Conservation (phyloP, 2,888 invertebrate species). For the Drosophila eohydei region DNA sequence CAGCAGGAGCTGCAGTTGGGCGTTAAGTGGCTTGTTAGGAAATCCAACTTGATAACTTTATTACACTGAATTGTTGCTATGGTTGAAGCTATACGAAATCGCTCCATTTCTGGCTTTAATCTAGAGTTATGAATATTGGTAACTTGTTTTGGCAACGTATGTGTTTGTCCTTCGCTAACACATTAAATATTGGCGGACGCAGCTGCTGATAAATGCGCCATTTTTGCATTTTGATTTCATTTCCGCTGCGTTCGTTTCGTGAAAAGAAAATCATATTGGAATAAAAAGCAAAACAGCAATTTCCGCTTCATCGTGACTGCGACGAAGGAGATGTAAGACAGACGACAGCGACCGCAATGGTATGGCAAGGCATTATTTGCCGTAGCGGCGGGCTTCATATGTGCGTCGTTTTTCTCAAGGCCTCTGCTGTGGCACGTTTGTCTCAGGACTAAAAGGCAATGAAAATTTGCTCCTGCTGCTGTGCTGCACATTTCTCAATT, state of each 20-base stretch:
- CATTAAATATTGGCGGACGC: constrained; percentile 21
- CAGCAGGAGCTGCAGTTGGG: neutral
- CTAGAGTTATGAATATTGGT: neutral
- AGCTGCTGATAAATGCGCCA: constrained; percentile 37
- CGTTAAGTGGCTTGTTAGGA: constrained; percentile 9
- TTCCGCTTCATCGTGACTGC: constrained; percentile 61
- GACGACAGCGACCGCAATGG: constrained; percentile 20
- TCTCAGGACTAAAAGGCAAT: constrained; percentile 32
- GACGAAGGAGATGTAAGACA: neutral
- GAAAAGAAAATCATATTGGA: constrained; percentile 35
- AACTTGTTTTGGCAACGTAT: neutral
- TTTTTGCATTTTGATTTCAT: constrained; percentile 71
- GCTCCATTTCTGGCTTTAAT: neutral
- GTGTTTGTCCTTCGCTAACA: neutral
- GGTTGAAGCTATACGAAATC: neutral
- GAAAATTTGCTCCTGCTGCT: constrained; percentile 18
- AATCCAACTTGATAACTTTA: constrained; percentile 1
- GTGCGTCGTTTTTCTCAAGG: constrained; percentile 40
- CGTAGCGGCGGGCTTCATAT: constrained; percentile 2
- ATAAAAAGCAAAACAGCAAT: constrained; percentile 63
- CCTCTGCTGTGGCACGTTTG: constrained; percentile 32
- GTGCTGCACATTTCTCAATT: constrained; percentile 33
- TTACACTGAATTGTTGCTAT: neutral
- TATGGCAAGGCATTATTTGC: constrained; percentile 27
- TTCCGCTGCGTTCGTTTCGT: constrained; percentile 51